These are phyloP conservation scores for Aselliscus stoliczkanus DNA, from an alignment of 2,797 vertebrate genomes.

Conservation along the genomic window DNA sequence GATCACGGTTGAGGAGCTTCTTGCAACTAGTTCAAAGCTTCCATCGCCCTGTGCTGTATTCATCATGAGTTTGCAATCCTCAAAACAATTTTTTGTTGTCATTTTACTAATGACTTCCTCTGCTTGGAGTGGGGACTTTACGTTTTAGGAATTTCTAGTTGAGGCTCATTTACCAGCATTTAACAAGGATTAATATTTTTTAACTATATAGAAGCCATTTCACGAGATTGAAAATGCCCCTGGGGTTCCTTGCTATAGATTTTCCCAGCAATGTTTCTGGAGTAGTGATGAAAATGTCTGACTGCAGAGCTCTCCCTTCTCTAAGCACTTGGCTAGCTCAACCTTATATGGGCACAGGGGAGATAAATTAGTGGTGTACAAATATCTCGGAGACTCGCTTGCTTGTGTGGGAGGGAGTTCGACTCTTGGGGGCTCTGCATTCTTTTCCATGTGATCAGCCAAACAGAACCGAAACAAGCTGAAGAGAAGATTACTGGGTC, in stretches of 20 bases:
- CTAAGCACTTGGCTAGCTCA: not conserved
- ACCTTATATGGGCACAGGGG: slow-evolving; percentile 12
- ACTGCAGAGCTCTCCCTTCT: not conserved
- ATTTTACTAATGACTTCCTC: not conserved
- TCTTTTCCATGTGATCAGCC: not conserved
- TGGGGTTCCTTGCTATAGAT: not conserved
- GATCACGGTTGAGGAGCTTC: not conserved
- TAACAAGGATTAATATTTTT: not conserved
- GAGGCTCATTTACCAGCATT: not conserved
- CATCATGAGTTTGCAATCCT: fast-evolving
- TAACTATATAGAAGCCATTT: not conserved
- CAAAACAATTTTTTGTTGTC: not conserved
- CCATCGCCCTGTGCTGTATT: fast-evolving
- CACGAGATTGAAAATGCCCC: not conserved
- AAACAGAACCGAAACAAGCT: not conserved
- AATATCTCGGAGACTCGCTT: not conserved
- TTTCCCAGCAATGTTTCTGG: not conserved
- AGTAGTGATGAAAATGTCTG: not conserved
- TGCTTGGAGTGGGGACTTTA: not conserved
- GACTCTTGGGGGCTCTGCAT: not conserved
- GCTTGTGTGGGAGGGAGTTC: not conserved
- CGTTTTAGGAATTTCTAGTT: not conserved
- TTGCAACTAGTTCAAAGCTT: not conserved
- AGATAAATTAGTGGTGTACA: not conserved
- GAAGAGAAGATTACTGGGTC: not conserved